Base-by-base conservation (phyloP, 2,113 vertebrate species). In the Electrona antarctica region DNA sequence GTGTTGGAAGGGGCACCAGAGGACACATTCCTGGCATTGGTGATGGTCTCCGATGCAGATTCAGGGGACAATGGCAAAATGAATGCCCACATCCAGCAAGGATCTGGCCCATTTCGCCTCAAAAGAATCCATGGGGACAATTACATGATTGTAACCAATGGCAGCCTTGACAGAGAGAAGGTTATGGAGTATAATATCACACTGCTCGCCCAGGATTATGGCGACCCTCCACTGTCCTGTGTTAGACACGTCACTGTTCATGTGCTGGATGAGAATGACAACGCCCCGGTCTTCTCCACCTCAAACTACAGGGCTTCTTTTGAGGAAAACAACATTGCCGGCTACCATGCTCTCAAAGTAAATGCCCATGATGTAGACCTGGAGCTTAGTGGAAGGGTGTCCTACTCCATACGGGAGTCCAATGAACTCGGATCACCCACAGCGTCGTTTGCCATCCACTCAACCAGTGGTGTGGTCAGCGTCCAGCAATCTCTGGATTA, bases 241-340 rank as follows among this genome's bases (percentile, higher is more conserved):
- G 71, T 90, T 7, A 93, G 92, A 73, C 87, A 93, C 49, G 85
- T 99, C 59, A 91, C 82, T 2, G 95, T 99, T 64, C 90, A 89
- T 64, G 91, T 99, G 61, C 85, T 93, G 0, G 97, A 99, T 0
- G 91, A 94, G 77, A 98, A 99, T 0, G 97, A 99, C 89, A 99
- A 99, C 0, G 82, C 94, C 0, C 97, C 98, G 0, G 78, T 93
- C 21, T 98, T 99, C 3, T 94, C 94, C 21, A 78, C 76, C 60
- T 84, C 76, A 0, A 8, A 75, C 45, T 98, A 97, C 0, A 90
- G 90, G 66, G 88, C 85, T 2, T 90, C 92, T 0, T 72, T 97
- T 1, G 67, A 83, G 2, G 96, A 98, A 84, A 98, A 97, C 78
- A 95, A 93, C 0, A 14, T 63, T 0, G 88, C 86, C 0, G 93